phyloP scores from a whole-genome alignment of 2,113 vertebrate genomes.

The Xenopus borealis region DNA sequence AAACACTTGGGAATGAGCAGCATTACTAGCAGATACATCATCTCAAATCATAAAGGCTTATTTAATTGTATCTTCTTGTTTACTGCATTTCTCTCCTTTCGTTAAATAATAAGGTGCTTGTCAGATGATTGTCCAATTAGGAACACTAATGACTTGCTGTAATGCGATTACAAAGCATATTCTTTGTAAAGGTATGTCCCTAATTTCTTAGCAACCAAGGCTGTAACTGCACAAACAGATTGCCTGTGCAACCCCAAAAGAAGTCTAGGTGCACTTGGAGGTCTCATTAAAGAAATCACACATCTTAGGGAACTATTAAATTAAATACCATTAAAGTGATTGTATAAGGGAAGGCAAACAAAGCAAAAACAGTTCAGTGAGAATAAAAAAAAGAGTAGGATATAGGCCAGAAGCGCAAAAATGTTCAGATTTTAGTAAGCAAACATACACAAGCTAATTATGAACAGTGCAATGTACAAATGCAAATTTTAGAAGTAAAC shows the following conservation, averaged over 20 bases:
- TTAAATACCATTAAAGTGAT: too few species aligned
- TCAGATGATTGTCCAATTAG: conserved; percentile 55
- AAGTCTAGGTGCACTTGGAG: too few species aligned
- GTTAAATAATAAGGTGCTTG: conserved; percentile 58
- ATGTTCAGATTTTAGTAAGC: too few species aligned
- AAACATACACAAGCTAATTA: too few species aligned
- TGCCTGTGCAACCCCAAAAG: not conserved
- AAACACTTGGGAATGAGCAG: conserved; percentile 8
- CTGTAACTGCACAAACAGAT: conserved; percentile 56
- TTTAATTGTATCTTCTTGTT: conserved; percentile 56
- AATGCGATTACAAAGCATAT: conserved; percentile 41
- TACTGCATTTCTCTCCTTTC: conserved; percentile 50
- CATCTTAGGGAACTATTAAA: too few species aligned
- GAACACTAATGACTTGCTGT: conserved; percentile 52
- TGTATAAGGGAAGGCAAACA: too few species aligned
- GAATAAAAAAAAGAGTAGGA: too few species aligned
- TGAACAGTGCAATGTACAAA: too few species aligned
- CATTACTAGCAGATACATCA: not conserved
- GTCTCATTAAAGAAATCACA: too few species aligned
- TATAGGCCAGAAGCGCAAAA: too few species aligned
- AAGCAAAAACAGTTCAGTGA: too few species aligned
- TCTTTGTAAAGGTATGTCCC: conserved; percentile 45
- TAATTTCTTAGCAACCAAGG: conserved; percentile 56
- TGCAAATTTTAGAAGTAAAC: too few species aligned
- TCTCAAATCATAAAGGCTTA: conserved; percentile 46